phyloP scores from a whole-genome alignment of 2,113 vertebrate genomes.

The Miniopterus natalensis region DNA sequence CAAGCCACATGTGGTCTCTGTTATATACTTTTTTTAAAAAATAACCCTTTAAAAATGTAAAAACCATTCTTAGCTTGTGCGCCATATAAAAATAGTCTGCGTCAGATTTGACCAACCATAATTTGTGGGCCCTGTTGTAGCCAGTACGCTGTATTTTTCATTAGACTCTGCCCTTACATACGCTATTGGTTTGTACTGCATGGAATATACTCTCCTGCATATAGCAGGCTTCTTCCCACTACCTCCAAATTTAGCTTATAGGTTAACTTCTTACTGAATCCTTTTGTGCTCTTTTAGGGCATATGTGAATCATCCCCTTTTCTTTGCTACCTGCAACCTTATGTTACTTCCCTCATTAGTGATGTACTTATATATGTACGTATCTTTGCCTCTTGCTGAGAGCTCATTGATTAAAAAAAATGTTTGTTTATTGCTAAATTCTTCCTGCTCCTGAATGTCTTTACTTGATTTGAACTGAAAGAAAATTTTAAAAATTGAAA shows the following conservation, averaged over 20 bases:
- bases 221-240: neutral
- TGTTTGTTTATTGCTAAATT: neutral
- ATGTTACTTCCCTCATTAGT: neutral
- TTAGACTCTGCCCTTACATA: neutral
- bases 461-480: conserved; percentile 41
- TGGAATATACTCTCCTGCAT: neutral
- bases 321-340: neutral
- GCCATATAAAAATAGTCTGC: neutral
- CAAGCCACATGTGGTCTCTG: neutral
- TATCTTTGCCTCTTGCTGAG: neutral
- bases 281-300: neutral
- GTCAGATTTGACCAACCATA: neutral
- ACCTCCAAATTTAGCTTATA: neutral
- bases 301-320: neutral
- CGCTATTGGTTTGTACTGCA: neutral
- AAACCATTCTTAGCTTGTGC: conserved; percentile 38
- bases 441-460: conserved; percentile 7
- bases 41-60: conserved; percentile 17
- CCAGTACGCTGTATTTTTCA: neutral
- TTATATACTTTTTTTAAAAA: neutral
- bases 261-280: neutral
- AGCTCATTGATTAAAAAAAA: neutral
- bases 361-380: neutral
- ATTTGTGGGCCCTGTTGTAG: neutral
- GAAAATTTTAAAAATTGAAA: conserved; percentile 24